These are phyloP conservation scores for Turritopsis dohrnii DNA, from an alignment of 30 jellyfish, hydroid and myxozoan genomes.

Conservation along the genomic window DNA sequence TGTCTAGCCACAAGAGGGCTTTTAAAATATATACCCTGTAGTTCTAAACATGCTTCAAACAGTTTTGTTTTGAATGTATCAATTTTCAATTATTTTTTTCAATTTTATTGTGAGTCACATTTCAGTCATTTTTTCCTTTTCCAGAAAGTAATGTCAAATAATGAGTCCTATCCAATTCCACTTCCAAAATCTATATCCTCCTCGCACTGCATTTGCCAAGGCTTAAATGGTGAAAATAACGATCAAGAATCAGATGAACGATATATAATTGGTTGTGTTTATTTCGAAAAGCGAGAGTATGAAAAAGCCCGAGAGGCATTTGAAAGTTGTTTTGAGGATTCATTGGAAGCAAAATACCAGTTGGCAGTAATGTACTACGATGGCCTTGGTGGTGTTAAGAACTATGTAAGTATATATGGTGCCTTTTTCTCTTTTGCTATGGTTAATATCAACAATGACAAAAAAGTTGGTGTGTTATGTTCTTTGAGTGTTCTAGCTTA, in stretches of 20 bases:
- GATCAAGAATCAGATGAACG: background rate
- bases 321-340: slow-evolving; percentile 31
- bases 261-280: background rate
- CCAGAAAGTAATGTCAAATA: background rate
- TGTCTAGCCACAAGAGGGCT: too few relatives aligned
- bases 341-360: slow-evolving; percentile 68
- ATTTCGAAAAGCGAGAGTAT: slow-evolving; percentile 32
- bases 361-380: slow-evolving; percentile 84
- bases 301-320: slow-evolving; percentile 52
- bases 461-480: too few relatives aligned
- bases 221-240: background rate
- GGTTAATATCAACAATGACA: too few relatives aligned
- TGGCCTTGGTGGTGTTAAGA: slow-evolving; percentile 67
- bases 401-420: slow-evolving; percentile 36
- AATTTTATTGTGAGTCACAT: too few relatives aligned
- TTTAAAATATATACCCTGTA: too few relatives aligned
- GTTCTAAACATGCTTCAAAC: too few relatives aligned
- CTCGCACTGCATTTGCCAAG: slow-evolving; percentile 15
- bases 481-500: too few relatives aligned
- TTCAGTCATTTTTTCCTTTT: background rate
- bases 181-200: slow-evolving; percentile 22
- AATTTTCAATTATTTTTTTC: too few relatives aligned
- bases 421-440: background rate
- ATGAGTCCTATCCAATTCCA: background rate
- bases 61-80: too few relatives aligned